Percentiles rank a stretch among this genome's conserved stretches.
Evolutionary conservation across 2,797 vertebrate species (phyloP).

Genomic region (Orientallactaga sibirica): DNA sequence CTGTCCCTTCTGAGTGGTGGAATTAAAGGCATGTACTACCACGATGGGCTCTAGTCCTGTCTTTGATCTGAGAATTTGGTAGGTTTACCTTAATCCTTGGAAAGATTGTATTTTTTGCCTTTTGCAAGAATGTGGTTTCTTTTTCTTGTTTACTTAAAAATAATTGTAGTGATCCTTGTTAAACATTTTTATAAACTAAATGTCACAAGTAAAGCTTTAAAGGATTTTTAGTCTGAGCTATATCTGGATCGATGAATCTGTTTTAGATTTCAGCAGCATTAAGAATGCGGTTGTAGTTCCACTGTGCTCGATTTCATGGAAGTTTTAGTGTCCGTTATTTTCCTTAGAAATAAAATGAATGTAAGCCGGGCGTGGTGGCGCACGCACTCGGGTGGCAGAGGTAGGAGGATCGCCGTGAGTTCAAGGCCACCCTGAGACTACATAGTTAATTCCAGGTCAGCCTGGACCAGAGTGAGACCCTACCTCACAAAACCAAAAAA

Average conservation of each 20-base stretch:
- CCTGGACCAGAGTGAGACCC: no score
- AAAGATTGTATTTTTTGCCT: conserved; percentile 24
- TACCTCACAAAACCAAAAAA: no score
- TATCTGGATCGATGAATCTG: conserved; percentile 9
- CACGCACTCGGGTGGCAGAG: no score
- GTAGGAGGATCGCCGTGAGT: no score
- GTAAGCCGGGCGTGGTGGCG: background rate
- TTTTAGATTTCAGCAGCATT: conserved; percentile 44
- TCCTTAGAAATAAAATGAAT: conserved; percentile 30
- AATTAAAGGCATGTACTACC: background rate
- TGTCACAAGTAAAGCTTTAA: background rate
- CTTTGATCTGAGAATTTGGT: conserved; percentile 57
- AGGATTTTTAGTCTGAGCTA: conserved; percentile 47
- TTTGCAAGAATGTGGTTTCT: conserved; percentile 29
- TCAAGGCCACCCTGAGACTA: no score
- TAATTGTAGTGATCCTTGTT: conserved; percentile 38
- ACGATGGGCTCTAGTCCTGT: background rate
- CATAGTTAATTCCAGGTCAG: no score
- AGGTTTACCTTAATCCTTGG: background rate
- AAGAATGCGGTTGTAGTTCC: background rate
- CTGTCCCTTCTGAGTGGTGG: background rate
- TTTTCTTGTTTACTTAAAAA: conserved; percentile 58
- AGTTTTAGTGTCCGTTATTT: conserved; percentile 44
- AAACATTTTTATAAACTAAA: conserved; percentile 47
- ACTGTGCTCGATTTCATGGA: conserved; percentile 15